These are phyloP conservation scores for Rutilus rutilus DNA, from an alignment of 2,113 vertebrate species.

Conservation along the genomic window DNA sequence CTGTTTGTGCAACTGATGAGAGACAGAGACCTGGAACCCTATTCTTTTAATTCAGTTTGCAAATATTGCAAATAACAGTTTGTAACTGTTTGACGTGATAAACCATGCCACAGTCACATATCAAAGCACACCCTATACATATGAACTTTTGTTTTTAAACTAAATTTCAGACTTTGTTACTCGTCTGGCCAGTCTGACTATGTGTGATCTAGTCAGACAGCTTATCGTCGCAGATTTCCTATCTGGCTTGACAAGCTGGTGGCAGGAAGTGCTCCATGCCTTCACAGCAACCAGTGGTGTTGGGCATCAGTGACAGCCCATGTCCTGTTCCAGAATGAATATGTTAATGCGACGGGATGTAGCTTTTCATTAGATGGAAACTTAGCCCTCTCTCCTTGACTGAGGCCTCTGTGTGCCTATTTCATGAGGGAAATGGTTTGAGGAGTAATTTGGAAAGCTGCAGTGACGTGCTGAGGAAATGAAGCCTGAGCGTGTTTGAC, in stretches of 20 bases:
- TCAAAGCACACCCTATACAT: constrained; percentile 52
- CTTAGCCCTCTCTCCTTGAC: constrained; percentile 43
- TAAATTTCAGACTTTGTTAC: constrained; percentile 65
- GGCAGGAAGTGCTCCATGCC: constrained; percentile 73
- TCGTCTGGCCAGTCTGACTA: constrained; percentile 30
- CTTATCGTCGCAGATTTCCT: constrained; percentile 77
- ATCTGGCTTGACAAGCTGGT: constrained; percentile 77
- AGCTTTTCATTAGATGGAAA: constrained; percentile 67
- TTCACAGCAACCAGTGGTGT: constrained; percentile 68
- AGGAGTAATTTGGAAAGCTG: constrained; percentile 63
- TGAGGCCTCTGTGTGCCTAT: constrained; percentile 51
- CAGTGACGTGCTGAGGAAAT: constrained; percentile 62
- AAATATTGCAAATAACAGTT: not conserved
- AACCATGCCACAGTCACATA: constrained; percentile 47
- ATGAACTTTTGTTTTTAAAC: constrained; percentile 69
- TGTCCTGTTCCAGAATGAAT: constrained; percentile 66
- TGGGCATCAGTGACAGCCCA: constrained; percentile 69
- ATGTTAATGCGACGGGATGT: constrained; percentile 75
- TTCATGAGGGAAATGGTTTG: constrained; percentile 56
- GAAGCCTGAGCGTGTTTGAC: constrained; percentile 72
- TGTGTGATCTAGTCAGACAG: constrained; percentile 69
- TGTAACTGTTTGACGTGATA: not conserved
- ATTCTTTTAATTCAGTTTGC: not conserved
- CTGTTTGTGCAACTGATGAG: not conserved
- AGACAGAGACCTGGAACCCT: not conserved